A percentile compares a stretch with the other conserved stretches of the same genome.
phyloP scores from a whole-genome alignment of 1,140 invertebrate genomes.

The Anagrus nilaparvatae region DNA sequence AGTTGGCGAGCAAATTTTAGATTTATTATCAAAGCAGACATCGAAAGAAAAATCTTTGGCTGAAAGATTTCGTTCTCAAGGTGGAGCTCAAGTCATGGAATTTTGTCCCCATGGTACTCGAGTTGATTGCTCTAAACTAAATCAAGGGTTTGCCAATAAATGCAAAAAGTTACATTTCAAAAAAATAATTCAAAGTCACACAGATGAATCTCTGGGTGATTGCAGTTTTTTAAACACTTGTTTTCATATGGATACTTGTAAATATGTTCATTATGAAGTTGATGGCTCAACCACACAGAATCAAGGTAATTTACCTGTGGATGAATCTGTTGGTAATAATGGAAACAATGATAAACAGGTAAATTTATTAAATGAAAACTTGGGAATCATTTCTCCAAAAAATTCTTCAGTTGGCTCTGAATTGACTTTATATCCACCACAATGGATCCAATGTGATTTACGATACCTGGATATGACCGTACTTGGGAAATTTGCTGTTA shows the following conservation, averaged over 20 bases:
- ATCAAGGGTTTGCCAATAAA: conserved; percentile 41
- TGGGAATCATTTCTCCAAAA: conserved; percentile 21
- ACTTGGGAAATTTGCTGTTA: conserved; percentile 84
- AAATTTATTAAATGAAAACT: conserved; percentile 5
- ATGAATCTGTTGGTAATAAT: conserved; percentile 15
- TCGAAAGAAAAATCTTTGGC: conserved; percentile 90
- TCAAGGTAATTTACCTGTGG: conserved; percentile 26
- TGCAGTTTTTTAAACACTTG: conserved; percentile 97
- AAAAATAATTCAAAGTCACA: conserved; percentile 95
- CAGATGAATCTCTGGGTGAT: conserved; percentile 90
- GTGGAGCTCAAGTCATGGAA: conserved; percentile 88
- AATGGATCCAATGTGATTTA: conserved; percentile 97
- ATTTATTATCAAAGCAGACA: conserved; percentile 87
- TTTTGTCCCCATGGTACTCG: conserved; percentile 93
- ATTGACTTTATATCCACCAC: conserved; percentile 68
- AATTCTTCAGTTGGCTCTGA: conserved; percentile 23
- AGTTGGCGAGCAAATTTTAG: conserved; percentile 90
- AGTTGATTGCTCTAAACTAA: conserved; percentile 71
- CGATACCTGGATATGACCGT: conserved; percentile 92
- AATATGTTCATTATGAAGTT: conserved; percentile 93
- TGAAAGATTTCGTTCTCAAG: conserved; percentile 90
- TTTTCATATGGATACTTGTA: conserved; percentile 98
- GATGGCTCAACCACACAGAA: conserved; percentile 51
- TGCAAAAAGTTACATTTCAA: conserved; percentile 94
- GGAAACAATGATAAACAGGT: conserved; percentile 14